Evolutionary conservation across 2,113 vertebrate genomes (phyloP).

Genomic region (Electrona antarctica): DNA sequence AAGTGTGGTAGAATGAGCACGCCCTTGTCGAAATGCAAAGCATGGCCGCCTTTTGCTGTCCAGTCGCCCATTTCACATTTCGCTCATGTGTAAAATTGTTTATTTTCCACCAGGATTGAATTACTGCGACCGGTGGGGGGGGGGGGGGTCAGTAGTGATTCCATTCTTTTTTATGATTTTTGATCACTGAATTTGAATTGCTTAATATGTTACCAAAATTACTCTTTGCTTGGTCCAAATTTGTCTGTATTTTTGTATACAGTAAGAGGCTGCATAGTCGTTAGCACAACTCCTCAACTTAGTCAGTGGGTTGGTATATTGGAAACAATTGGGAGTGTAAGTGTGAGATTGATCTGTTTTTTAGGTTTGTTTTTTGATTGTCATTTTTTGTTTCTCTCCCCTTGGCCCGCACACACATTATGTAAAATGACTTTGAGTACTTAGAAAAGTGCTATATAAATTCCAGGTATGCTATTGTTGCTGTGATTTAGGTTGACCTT

Average conservation of each 20-base stretch:
- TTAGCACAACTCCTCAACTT: constrained; percentile 13
- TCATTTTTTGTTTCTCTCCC: no score
- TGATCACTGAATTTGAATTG: constrained; percentile 57
- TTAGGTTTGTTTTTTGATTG: no score
- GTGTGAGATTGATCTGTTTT: no score
- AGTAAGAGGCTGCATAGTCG: neutral
- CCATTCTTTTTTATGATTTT: constrained; percentile 8
- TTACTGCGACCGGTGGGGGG: constrained; percentile 39
- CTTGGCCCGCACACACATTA: neutral
- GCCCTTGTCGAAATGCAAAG: constrained; percentile 57
- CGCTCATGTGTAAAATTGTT: constrained; percentile 43
- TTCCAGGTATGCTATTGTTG: no score
- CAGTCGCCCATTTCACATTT: constrained; percentile 59
- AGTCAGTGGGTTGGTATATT: constrained; percentile 2
- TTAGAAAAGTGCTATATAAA: no score
- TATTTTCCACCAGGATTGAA: constrained; percentile 34
- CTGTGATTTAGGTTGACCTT: no score
- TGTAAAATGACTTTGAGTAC: neutral
- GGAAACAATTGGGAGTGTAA: no score
- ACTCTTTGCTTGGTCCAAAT: constrained; percentile 3
- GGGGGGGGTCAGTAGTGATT: constrained; percentile 39
- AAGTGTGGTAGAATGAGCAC: constrained; percentile 57
- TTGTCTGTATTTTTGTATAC: constrained; percentile 17
- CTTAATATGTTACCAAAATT: constrained; percentile 44
- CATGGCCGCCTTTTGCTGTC: constrained; percentile 44